These are phyloP conservation scores for Sacculina carcini DNA, from an alignment of 2,888 invertebrate genomes.

Conservation along the genomic window DNA sequence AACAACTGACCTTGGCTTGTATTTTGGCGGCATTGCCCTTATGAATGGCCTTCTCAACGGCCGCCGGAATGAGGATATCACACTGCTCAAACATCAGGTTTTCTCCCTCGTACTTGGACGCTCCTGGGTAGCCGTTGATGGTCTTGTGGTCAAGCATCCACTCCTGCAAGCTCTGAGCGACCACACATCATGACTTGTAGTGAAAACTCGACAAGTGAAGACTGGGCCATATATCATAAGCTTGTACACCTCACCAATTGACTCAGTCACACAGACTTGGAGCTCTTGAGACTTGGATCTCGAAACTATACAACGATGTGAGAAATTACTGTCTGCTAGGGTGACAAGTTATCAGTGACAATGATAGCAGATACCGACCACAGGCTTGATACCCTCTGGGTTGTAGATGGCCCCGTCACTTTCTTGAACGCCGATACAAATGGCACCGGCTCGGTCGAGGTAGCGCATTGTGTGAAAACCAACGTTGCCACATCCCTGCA, in stretches of 20 bases:
- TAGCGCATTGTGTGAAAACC: conserved; percentile 86
- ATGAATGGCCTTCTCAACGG: conserved; percentile 75
- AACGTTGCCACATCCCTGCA: conserved; percentile 89
- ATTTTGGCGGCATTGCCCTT: conserved; percentile 67
- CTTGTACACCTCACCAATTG: too few relatives aligned
- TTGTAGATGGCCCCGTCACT: conserved; percentile 63
- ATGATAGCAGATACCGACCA: conserved; percentile 24
- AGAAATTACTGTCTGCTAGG: too few relatives aligned
- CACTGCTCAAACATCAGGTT: conserved; percentile 66
- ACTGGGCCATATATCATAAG: too few relatives aligned
- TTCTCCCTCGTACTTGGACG: conserved; percentile 47
- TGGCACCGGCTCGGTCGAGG: conserved; percentile 71
- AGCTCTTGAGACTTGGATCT: too few relatives aligned
- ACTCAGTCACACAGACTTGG: too few relatives aligned
- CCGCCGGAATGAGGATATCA: conserved; percentile 90
- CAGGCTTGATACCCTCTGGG: conserved; percentile 74
- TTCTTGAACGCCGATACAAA: conserved; percentile 73
- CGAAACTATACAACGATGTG: too few relatives aligned
- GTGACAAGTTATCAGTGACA: too few relatives aligned
- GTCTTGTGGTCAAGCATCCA: conserved; percentile 66
- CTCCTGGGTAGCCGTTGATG: conserved; percentile 78
- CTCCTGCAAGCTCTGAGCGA: conserved; percentile 53
- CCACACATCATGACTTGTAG: too few relatives aligned
- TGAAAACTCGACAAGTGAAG: too few relatives aligned
- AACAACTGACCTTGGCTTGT: conserved; percentile 45